Conservation (phyloP, 2,888 invertebrate genomes). For the Platynereis dumerilii region DNA sequence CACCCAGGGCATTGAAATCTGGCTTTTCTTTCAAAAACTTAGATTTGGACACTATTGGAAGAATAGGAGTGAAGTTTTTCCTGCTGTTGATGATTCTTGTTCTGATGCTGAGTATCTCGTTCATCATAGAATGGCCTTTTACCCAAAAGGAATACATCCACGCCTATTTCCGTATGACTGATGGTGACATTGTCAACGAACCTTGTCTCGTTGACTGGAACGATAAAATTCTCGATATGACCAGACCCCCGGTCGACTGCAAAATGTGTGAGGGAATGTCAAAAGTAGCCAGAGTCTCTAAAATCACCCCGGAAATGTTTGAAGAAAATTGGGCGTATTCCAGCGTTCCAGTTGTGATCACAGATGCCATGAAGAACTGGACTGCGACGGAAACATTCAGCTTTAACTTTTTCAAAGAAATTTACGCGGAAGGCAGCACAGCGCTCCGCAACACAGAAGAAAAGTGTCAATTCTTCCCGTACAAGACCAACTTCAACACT, state of each 20-base stretch:
- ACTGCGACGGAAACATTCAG: slow-evolving; percentile 78
- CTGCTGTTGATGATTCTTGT: neutral
- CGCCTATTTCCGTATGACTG: slow-evolving; percentile 9
- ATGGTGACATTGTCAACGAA: slow-evolving; percentile 35
- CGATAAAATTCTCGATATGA: slow-evolving; percentile 58
- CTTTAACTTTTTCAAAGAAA: slow-evolving; percentile 79
- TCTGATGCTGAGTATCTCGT: neutral
- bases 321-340: slow-evolving; percentile 78
- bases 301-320: slow-evolving; percentile 75
- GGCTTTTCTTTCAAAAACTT: neutral
- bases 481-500: slow-evolving; percentile 81
- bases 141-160: slow-evolving; percentile 7
- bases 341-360: slow-evolving; percentile 82
- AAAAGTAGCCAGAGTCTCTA: slow-evolving; percentile 72
- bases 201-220: slow-evolving; percentile 45
- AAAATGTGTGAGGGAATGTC: slow-evolving; percentile 75
- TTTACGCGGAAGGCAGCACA: slow-evolving; percentile 68
- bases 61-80: slow-evolving; percentile 2
- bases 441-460: slow-evolving; percentile 47
- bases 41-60: neutral
- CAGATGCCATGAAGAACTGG: slow-evolving; percentile 84
- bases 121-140: slow-evolving; percentile 29
- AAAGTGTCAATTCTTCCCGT: slow-evolving; percentile 91
- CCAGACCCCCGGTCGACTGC: slow-evolving; percentile 83
- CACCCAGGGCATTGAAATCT: neutral